Evolutionary conservation across 1,140 invertebrate species (phyloP), one percentile per base, ranked within the genome.

Genomic region (Drosophila burlai): DNA sequence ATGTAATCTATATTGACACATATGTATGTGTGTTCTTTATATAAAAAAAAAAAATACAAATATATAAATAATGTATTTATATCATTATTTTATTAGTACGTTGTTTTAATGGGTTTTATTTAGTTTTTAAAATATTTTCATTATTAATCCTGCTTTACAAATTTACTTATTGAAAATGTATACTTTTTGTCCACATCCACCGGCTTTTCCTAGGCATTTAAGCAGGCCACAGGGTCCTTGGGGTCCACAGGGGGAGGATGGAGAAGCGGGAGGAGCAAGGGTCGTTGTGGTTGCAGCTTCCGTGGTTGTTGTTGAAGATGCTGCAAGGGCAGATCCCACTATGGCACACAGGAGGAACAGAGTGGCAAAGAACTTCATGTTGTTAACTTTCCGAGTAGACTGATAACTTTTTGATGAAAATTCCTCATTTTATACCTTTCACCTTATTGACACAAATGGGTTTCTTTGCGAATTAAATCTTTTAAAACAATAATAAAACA

Each of bases 341-440:
- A 47, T 10, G 15, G 42, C n/a, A 9, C 40, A 46, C 11, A 61
- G 7, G 2, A 66, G 18, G 3, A 66, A 13, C 3, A 61, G 8
- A 13, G 21, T 21, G 16, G 13, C 24, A 2, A 61, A 36, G 21
- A 61, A 47, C 64, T 66, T 60, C 54, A 66, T 66, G 16, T 29
- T 61, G 6, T n/a, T 24, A 43, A n/a, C 21, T 61, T 61, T 21
- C 11, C 7, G 7, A 21, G 0, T 0, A 36, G 24, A 66, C 21
- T 46, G n/a, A 36, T 62, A 11, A 6, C 15, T 29, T n/a, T n/a
- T 0, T 4, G 6, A 34, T 8, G 9, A 6, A 24, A 31, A 6
- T 47, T 1, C 3, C 1, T 6, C 29, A 21, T 21, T 38, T 61
- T 46, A 46, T 34, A 43, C 31, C 11, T 7, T 55, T 24, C 2